Evolutionary conservation across 1,140 invertebrate species (phyloP), one percentile per base, ranked within the genome.

Genomic region (Brachionus plicatilis): DNA sequence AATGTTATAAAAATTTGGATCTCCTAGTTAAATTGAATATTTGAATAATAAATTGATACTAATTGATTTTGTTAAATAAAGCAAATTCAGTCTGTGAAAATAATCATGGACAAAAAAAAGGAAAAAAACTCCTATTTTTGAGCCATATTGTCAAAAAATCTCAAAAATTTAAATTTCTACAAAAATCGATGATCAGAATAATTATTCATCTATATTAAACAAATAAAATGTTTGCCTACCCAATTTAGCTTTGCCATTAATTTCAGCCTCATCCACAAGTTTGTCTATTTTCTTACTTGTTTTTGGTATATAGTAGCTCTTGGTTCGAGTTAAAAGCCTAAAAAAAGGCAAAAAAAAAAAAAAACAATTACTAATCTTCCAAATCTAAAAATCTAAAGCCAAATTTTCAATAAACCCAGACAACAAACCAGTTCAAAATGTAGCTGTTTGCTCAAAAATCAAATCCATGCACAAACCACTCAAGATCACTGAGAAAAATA

Each of bases 281-380:
- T 76, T 76, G 1, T 76, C 72, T 7, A 24, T n/a, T 27, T 50
- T 47, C 33, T 76, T 76, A 17, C 20, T 50, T 14, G 43, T 14
- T 33, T 50, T 76, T 47, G 72, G 72, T 76, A 76, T 50, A 50
- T 27, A 76, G 43, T 76, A 76, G 50, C 9, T 50, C 27, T 76
- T 76, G 12, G 72, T 76, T 50, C 45, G 33, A 17, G 68, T 20
- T 43, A 72, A 17, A n/a, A 72, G 37, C 68, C 68, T 72, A 43
- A 20, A 72, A n/a, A 24, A 37, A 37, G 27, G 11, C 17, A 68
- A 27, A 33, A 6, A 43, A 17, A 45, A 24, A 75, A 17, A 17
- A 17, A 72, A n/a, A 33, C 17, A 37, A 41, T 20, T 17, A 17
- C n/a, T 20, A 6, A 17, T 20, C 7, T 43, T 8, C 45, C 7